Conservation (phyloP, 64 coral and sea anemone species). For the Pocillopora damicornis region DNA sequence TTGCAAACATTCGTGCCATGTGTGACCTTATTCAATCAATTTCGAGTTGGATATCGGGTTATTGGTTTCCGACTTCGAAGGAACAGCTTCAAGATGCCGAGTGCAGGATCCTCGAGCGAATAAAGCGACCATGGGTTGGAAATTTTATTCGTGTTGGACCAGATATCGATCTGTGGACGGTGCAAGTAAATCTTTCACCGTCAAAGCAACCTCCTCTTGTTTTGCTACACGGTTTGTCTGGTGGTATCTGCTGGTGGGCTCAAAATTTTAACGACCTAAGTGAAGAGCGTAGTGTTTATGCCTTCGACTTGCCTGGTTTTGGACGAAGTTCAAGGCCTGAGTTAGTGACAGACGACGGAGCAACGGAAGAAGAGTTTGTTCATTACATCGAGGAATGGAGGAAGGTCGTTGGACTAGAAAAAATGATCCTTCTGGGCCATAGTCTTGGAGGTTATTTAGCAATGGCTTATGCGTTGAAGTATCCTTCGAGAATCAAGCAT, state of each 20-base stretch:
- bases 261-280: conserved; percentile 77
- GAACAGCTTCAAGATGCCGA: conserved; percentile 86
- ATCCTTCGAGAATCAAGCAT: conserved; percentile 81
- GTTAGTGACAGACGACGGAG: conserved; percentile 28
- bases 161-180: conserved; percentile 78
- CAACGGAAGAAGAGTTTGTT: conserved; percentile 70
- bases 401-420: conserved; percentile 68
- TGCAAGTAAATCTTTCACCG: conserved; percentile 69
- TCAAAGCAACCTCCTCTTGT: conserved; percentile 74
- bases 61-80: conserved; percentile 78
- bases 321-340: conserved; percentile 82
- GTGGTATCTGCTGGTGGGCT: conserved; percentile 85
- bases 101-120: conserved; percentile 58
- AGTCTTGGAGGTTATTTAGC: conserved; percentile 90
- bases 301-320: conserved; percentile 96
- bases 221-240: conserved; percentile 83
- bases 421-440: conserved; percentile 86
- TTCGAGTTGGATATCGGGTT: conserved; percentile 42
- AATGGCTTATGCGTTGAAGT: conserved; percentile 73
- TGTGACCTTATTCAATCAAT: background rate
- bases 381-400: conserved; percentile 91
- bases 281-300: conserved; percentile 81
- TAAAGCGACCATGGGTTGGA: conserved; percentile 70
- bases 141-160: conserved; percentile 78
- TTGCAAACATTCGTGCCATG: background rate